phyloP scores from a whole-genome alignment of 2,888 invertebrate species.

The Zhuqinia jingwanae region DNA sequence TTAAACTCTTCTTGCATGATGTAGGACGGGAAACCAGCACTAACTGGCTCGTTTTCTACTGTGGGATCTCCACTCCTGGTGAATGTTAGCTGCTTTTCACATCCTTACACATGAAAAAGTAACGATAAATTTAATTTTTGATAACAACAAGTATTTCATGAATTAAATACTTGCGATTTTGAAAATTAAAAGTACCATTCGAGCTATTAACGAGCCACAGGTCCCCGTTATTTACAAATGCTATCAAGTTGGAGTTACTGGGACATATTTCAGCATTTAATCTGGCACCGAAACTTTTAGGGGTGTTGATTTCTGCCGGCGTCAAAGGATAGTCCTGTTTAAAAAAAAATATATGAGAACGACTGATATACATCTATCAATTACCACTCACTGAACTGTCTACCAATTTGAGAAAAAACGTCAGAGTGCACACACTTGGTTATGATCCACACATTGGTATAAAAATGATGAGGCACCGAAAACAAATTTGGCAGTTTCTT shows the following conservation, averaged over 20 bases:
- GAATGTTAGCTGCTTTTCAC: constrained; percentile 87
- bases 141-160: neutral
- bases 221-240: constrained; percentile 94
- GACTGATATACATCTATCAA: neutral
- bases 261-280: constrained; percentile 93
- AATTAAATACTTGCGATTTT: neutral
- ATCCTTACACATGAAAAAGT: constrained; percentile 82
- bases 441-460: constrained; percentile 90
- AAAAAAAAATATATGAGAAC: constrained; percentile 26
- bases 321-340: constrained; percentile 80
- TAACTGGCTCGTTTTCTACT: constrained; percentile 90
- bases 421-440: constrained; percentile 50
- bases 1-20: constrained; percentile 99
- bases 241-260: constrained; percentile 89
- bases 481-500: constrained; percentile 90
- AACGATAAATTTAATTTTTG: neutral
- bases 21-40: constrained; percentile 98
- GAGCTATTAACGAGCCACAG: constrained; percentile 91
- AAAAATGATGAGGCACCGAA: constrained; percentile 95
- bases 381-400: neutral
- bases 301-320: constrained; percentile 81
- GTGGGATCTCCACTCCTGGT: constrained; percentile 86
- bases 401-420: neutral
- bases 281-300: constrained; percentile 86
- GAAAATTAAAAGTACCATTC: constrained; percentile 80